Conservation (phyloP, 2,888 invertebrate species). For the Calameuta filiformis region DNA sequence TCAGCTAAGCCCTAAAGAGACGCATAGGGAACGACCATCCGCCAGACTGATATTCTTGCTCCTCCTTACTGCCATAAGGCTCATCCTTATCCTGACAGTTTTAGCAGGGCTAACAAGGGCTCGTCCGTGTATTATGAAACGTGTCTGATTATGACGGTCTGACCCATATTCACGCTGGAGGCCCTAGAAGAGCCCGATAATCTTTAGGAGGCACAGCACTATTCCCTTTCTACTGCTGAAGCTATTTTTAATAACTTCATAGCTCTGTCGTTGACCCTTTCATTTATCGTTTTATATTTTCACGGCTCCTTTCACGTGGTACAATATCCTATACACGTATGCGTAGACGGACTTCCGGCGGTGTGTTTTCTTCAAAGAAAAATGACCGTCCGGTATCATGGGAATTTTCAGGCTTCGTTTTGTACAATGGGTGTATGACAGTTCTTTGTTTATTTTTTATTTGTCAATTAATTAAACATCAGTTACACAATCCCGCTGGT, state of each 20-base stretch:
- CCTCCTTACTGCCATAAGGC: neutral
- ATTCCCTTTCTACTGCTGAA: constrained; percentile 25
- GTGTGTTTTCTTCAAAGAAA: neutral
- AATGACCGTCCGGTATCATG: neutral
- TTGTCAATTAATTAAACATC: neutral
- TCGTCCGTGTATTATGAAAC: constrained; percentile 21
- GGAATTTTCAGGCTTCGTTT: neutral
- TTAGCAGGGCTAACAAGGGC: constrained; percentile 32
- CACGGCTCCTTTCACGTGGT: neutral
- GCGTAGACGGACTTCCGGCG: neutral
- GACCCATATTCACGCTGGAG: constrained; percentile 38
- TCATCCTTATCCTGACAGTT: constrained; percentile 22
- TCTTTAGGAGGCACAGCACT: constrained; percentile 31
- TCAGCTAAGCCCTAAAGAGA: neutral
- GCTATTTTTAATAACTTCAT: constrained; percentile 38
- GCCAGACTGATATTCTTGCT: neutral
- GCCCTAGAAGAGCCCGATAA: constrained; percentile 38
- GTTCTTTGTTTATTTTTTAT: neutral
- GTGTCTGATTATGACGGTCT: constrained; percentile 24
- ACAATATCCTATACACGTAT: neutral
- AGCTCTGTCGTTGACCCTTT: constrained; percentile 40
- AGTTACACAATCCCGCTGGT: neutral
- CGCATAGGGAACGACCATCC: neutral
- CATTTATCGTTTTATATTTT: constrained; percentile 4
- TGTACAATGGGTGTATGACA: neutral